Percentiles rank a stretch among this genome's conserved stretches.
phyloP scores from a whole-genome alignment of 2,113 vertebrate genomes.

The Polypterus bichir region DNA sequence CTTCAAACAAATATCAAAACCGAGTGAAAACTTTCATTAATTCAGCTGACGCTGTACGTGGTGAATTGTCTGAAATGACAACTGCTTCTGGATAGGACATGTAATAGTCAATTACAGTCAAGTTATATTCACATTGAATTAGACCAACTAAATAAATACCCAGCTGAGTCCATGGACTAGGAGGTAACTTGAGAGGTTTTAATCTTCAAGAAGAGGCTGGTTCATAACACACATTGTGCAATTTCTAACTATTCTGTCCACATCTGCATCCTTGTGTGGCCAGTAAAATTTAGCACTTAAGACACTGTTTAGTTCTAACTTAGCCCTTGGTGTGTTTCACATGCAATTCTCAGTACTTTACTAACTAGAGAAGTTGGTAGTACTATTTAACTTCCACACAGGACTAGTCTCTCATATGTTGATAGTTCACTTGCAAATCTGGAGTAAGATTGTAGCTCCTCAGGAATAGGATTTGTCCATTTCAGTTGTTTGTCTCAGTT shows the following conservation, averaged over 20 bases:
- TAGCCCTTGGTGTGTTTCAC: conserved; percentile 12
- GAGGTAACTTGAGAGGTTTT: conserved; percentile 6
- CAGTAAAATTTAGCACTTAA: conserved; percentile 12
- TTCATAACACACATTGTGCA: conserved; percentile 9
- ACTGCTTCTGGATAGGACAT: conserved; percentile 15
- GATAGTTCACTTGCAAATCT: conserved; percentile 3
- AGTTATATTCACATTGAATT: conserved; percentile 7
- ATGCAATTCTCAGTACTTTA: conserved; percentile 4
- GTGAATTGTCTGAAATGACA: conserved; percentile 10
- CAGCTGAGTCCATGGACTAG: conserved; percentile 16
- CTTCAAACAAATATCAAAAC: neutral
- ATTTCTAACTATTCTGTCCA: conserved; percentile 14
- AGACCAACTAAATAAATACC: conserved; percentile 17
- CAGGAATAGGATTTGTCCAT: too few species aligned
- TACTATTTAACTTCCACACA: conserved; percentile 9
- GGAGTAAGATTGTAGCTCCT: too few species aligned
- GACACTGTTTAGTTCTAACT: conserved; percentile 8
- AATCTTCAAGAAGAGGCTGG: conserved; percentile 13
- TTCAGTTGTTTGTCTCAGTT: too few species aligned
- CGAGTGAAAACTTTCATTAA: conserved; percentile 2
- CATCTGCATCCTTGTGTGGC: conserved; percentile 8
- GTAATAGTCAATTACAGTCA: conserved; percentile 16
- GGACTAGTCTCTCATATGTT: conserved; percentile 3
- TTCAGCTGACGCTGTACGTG: neutral
- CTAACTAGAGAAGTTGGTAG: neutral